phyloP scores from a whole-genome alignment of 2,888 invertebrate species.

The Creontiades dilutus region DNA sequence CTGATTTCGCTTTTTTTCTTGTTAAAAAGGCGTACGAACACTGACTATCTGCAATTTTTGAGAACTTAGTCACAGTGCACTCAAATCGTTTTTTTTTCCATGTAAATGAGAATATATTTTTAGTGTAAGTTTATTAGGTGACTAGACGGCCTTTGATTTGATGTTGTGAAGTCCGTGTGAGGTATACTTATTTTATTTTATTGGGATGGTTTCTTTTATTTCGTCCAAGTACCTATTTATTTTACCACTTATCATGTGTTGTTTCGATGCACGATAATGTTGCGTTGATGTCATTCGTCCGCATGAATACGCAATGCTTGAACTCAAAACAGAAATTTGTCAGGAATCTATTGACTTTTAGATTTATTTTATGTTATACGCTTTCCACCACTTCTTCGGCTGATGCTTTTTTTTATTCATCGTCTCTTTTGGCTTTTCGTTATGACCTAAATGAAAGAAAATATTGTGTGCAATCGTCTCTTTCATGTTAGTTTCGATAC shows the following conservation, averaged over 20 bases:
- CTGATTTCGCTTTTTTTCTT: constrained; percentile 29
- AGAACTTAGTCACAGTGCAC: constrained; percentile 12
- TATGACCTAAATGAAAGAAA: not conserved
- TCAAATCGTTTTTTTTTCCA: not conserved
- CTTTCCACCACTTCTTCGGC: constrained; percentile 4
- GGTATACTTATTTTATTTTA: not conserved
- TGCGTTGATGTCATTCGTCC: constrained; percentile 11
- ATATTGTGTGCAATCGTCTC: constrained; percentile 19
- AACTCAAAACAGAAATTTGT: not conserved
- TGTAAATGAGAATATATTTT: not conserved
- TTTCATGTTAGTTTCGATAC: not conserved
- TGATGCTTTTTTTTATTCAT: constrained; percentile 21
- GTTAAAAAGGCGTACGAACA: not conserved
- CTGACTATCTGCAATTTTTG: not conserved
- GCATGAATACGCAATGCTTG: constrained; percentile 8
- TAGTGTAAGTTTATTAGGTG: not conserved
- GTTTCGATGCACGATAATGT: not conserved
- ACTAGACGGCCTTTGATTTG: not conserved
- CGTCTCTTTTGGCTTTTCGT: not conserved
- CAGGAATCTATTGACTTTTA: not conserved
- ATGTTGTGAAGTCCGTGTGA: not conserved
- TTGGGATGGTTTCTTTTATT: not conserved
- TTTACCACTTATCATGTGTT: constrained; percentile 10
- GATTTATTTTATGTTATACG: not conserved
- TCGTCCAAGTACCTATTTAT: not conserved